Base-by-base conservation (phyloP, 1,140 invertebrate species). In the Theocolax elegans region DNA sequence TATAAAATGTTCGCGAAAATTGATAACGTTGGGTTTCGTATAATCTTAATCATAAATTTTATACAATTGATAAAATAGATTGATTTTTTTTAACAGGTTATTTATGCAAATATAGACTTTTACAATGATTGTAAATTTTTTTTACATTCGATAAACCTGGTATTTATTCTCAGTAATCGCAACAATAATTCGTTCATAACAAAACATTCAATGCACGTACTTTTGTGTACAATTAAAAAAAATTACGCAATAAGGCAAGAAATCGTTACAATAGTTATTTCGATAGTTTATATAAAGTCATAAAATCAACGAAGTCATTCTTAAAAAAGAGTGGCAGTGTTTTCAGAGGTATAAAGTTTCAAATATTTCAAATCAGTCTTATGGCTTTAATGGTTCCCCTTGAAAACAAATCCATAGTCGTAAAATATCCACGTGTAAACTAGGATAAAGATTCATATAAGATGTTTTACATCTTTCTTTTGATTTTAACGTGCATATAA, bases 1-100 rank as follows among this genome's bases (percentile, higher is more conserved):
- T 44, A 49, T 64, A 70, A 71, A 71, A 59, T 71, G 54, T 65
- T 71, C 54, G 8, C n/a, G 42, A 66, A 65, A 65, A 65, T 65
- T 31, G 2, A 66, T 71, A 71, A 71, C 62, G 54, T 66, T 71
- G 19, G 12, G 23, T 53, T 63, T 53, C 19, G n/a, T 51, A 29
- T 25, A 44, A 54, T 49, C 7, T 27, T 49, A 19, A 46, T 58
- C 9, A 64, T 46, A 46, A 71, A 21, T 59, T 65, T 66, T 65
- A 56, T 65, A 71, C 62, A 71, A 51, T 59, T 35, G 17, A 71
- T 66, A 71, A 42, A 71, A 71, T 69, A 62, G 29, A 53, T 42
- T 46, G 23, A 56, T 64, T 64, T 63, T 70, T 64, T 63, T 70
- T 21, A 64, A 70, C 68, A 58, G 38, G 42, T 21, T 49, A 29